Base-by-base conservation (phyloP, 1,140 invertebrate species). In the Drosophila ananassae region DNA sequence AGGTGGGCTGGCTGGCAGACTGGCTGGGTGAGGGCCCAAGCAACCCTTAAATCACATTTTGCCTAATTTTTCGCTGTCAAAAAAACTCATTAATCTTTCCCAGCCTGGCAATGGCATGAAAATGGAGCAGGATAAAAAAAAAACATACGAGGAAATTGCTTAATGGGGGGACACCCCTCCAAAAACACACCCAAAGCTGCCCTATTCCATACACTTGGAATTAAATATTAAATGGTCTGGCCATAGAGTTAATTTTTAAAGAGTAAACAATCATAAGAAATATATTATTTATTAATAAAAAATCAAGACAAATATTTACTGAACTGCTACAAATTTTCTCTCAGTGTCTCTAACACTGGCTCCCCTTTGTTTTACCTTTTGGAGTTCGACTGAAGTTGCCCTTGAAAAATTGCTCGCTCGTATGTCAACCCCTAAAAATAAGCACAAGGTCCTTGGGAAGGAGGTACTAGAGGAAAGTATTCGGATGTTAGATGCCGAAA, bases 1-100 rank as follows among this genome's bases (percentile, higher is more conserved):
- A 66, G 58, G 68, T 47, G 41, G 41, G 41, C 41, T 44, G 44
- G 39, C n/a, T 44, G n/a, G n/a, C 12, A 5, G n/a, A n/a, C n/a
- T 7, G 17, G 17, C 17, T 28, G 25, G 46, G 58, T 50, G 7
- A 41, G 39, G 55, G 71, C 37, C 24, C 48, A 48, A 87, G 68
- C 83, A 89, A 89, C 83, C 83, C 83, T 89, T 89, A 89, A 89
- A 89, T 89, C 83, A 89, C 83, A 89, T 89, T 89, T 89, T 89
- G 83, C 83, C 83, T 89, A 89, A 89, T 89, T 89, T 89, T 89
- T 89, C 79, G 83, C 83, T 89, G 83, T 89, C 83, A 89, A 89
- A 89, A 89, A 89, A 89, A 61, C 76, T 89, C 83, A 89, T 89
- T 89, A 89, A 89, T 89, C 83, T 89, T 89, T 79, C 21, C 72